Percentiles rank a stretch among this genome's conserved stretches.
Evolutionary conservation across 1,140 invertebrate genomes (phyloP).

Genomic region (Metopolophium dirhodum): DNA sequence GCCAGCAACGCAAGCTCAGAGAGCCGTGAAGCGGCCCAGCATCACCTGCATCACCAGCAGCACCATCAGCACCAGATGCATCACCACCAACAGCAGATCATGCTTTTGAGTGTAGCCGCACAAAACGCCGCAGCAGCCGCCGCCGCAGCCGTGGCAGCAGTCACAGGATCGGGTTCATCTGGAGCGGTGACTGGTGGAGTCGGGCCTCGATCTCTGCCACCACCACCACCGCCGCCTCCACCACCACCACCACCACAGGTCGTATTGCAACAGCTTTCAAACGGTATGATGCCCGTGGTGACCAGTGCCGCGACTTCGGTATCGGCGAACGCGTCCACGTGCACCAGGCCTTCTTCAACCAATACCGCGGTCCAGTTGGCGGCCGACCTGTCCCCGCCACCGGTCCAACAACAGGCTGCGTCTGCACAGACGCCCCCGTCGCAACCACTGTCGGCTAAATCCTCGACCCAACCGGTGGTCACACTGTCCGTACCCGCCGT

Average conservation of each 20-base stretch:
- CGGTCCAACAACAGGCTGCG: background rate
- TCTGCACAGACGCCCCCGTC: background rate
- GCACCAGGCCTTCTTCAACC: constrained; percentile 58
- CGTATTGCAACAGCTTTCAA: constrained; percentile 62
- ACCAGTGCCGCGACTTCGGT: constrained; percentile 61
- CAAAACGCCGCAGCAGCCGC: background rate
- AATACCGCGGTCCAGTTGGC: constrained; percentile 60
- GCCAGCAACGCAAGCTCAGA: constrained; percentile 59
- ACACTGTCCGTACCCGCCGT: background rate
- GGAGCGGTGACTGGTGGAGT: constrained; percentile 61
- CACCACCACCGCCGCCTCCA: background rate
- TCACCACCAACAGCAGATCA: background rate
- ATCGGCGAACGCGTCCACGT: constrained; percentile 62
- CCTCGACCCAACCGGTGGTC: constrained; percentile 63
- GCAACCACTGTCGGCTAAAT: constrained; percentile 44
- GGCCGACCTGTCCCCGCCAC: constrained; percentile 62
- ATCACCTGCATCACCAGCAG: constrained; percentile 24
- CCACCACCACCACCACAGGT: constrained; percentile 50
- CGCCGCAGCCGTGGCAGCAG: background rate
- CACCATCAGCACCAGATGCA: background rate
- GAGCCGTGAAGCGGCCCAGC: constrained; percentile 49
- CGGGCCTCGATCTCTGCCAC: constrained; percentile 23
- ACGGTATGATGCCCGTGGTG: constrained; percentile 59
- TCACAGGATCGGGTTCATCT: constrained; percentile 59
- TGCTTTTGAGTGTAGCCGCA: background rate